phyloP scores from a whole-genome alignment of 2,888 invertebrate genomes.

The Dicycla oo region DNA sequence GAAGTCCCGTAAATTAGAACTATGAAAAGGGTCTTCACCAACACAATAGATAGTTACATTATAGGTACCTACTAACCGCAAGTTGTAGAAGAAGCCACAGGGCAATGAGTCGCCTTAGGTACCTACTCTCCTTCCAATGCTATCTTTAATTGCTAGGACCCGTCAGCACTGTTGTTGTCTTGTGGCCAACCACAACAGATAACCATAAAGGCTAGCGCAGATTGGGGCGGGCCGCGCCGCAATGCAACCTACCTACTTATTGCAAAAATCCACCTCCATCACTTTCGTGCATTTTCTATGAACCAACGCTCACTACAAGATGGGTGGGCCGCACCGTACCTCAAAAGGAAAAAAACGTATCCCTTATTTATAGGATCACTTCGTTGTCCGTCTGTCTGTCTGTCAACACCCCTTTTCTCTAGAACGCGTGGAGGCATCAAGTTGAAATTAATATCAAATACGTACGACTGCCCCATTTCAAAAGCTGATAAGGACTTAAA shows the following conservation, averaged over 20 bases:
- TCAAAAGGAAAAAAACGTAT: no score
- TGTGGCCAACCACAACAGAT: background rate
- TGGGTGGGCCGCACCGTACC: no score
- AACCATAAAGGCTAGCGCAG: background rate
- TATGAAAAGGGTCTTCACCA: background rate
- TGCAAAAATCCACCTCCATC: background rate
- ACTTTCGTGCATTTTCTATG: background rate
- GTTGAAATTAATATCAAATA: no score
- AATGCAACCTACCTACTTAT: background rate
- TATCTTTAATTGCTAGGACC: background rate
- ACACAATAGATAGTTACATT: background rate
- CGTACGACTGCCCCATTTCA: no score
- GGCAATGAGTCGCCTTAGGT: background rate
- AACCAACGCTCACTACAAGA: no score
- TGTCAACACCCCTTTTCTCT: no score
- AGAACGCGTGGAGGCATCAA: no score
- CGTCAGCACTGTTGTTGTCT: background rate
- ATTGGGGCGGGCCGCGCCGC: background rate
- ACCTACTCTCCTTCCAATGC: background rate
- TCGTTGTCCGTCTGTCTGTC: no score
- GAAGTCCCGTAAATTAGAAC: background rate
- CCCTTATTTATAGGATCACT: no score
- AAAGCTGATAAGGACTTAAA: no score
- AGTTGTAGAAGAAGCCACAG: background rate
- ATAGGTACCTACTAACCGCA: conserved; percentile 14